phyloP scores from a whole-genome alignment of 2,113 vertebrate species.

The Odontophorus gujanensis region DNA sequence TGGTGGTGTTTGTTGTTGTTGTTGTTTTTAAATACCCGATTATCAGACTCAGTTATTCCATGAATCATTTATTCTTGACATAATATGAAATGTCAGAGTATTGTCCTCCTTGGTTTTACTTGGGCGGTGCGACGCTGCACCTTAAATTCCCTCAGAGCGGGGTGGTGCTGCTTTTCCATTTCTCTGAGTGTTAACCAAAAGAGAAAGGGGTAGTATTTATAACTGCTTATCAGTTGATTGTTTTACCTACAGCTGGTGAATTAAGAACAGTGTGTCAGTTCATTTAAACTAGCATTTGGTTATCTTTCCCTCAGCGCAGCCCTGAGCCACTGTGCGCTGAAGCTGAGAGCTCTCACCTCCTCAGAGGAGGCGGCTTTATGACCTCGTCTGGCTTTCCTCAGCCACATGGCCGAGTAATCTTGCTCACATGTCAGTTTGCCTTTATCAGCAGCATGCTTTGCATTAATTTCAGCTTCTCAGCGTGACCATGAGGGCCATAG shows the following conservation, averaged over 20 bases:
- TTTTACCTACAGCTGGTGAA: background rate
- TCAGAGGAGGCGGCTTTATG: background rate
- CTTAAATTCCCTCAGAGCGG: background rate
- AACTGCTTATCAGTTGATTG: background rate
- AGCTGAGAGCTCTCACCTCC: too few relatives aligned
- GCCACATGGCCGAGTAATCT: background rate
- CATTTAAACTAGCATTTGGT: background rate
- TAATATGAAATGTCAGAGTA: background rate
- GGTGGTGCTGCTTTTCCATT: background rate
- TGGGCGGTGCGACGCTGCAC: too few relatives aligned
- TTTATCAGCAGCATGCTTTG: background rate
- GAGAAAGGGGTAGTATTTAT: background rate
- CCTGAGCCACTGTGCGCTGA: background rate
- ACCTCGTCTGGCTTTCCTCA: background rate
- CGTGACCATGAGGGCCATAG: rapidly evolving
- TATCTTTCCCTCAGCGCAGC: background rate
- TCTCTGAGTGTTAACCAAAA: background rate
- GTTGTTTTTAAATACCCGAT: background rate
- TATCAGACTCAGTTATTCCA: background rate
- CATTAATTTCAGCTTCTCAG: background rate
- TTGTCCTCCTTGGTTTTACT: background rate
- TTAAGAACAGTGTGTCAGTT: background rate
- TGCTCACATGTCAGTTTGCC: background rate
- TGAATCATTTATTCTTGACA: background rate
- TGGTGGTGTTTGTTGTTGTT: background rate